Evolutionary conservation across 2,888 invertebrate species (phyloP).

Genomic region (Nephrotoma appendiculata): DNA sequence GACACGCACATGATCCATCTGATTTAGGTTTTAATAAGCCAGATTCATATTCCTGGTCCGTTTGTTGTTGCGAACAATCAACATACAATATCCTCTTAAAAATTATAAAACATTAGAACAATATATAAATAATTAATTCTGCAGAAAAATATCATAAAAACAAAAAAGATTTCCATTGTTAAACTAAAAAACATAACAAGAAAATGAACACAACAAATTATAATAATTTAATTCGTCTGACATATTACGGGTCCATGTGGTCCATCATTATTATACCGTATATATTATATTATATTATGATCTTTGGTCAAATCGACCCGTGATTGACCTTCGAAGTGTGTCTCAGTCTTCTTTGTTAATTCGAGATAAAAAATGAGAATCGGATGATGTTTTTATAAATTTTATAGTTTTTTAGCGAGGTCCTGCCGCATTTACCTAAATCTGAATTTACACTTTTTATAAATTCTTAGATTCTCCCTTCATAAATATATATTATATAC

Average conservation of each 20-base stretch:
- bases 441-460: not conserved
- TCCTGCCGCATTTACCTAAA: not conserved
- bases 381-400: not conserved
- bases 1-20: too few species aligned
- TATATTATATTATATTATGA: not conserved
- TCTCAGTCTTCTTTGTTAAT: not conserved
- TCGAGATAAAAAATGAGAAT: not conserved
- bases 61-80: not conserved
- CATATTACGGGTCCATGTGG: not conserved
- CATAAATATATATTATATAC: not conserved
- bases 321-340: not conserved
- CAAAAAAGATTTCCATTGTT: not conserved
- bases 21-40: not conserved
- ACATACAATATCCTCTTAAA: not conserved
- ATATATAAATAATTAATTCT: not conserved
- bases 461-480: not conserved
- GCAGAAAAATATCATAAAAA: not conserved
- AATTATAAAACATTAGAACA: too few species aligned
- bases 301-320: not conserved
- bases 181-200: not conserved
- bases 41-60: not conserved
- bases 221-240: not conserved
- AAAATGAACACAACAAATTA: not conserved
- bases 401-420: not conserved
- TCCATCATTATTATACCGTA: not conserved